These are phyloP conservation scores for Dasyornis broadbenti DNA, from an alignment of 2,113 vertebrate genomes.

Conservation along the genomic window DNA sequence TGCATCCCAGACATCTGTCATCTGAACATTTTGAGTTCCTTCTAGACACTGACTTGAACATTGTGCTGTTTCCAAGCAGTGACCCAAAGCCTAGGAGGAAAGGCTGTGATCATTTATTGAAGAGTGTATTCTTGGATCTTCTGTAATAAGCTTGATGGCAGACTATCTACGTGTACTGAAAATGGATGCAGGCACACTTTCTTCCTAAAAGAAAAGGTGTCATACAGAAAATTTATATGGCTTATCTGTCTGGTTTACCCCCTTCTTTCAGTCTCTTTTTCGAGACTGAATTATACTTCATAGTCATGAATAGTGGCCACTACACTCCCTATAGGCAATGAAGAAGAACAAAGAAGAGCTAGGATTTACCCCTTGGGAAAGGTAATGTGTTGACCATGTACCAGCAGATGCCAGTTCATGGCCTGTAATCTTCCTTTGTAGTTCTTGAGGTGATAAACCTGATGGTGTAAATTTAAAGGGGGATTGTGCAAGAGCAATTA, in stretches of 20 bases:
- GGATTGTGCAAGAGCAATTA: neutral
- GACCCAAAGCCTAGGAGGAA: neutral
- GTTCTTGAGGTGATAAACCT: neutral
- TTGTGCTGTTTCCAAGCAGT: neutral
- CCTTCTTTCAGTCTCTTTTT: neutral
- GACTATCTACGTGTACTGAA: neutral
- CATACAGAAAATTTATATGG: neutral
- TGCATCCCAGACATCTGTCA: neutral
- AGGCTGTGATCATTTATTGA: neutral
- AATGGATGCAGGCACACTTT: neutral
- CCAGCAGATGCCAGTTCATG: neutral
- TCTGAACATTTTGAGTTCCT: neutral
- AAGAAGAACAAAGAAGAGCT: neutral
- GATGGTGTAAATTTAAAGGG: neutral
- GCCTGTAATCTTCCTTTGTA: neutral
- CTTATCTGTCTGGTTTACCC: accelerated
- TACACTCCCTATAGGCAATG: neutral
- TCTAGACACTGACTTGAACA: neutral
- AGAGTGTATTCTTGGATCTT: neutral
- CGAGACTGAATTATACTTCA: neutral
- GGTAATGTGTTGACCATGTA: neutral
- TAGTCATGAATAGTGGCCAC: neutral
- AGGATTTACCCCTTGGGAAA: neutral
- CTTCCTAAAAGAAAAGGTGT: neutral
- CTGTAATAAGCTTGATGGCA: neutral